These are phyloP conservation scores for Microtus oregoni DNA, from an alignment of 2,113 vertebrate genomes.

Conservation along the genomic window DNA sequence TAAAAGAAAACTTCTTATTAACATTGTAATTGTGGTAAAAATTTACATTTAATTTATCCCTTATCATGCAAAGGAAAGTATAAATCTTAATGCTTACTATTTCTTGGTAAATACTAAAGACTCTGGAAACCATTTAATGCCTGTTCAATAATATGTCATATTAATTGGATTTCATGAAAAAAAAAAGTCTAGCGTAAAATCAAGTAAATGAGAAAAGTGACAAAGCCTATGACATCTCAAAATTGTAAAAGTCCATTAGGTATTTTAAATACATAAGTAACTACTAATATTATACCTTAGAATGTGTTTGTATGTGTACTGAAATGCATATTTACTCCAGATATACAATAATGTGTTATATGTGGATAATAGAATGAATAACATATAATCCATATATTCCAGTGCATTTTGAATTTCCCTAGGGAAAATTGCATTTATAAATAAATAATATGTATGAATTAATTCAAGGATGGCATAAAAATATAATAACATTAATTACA, in stretches of 20 bases:
- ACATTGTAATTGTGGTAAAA: background rate
- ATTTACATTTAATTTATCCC: background rate
- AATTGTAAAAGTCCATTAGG: background rate
- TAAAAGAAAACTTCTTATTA: background rate
- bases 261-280: background rate
- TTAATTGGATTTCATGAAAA: conserved; percentile 7
- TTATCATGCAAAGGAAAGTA: background rate
- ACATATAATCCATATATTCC: background rate
- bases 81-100: conserved; percentile 28
- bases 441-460: background rate
- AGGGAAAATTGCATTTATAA: background rate
- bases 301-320: background rate
- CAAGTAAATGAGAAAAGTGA: background rate
- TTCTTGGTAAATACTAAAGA: background rate
- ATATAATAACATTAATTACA: background rate
- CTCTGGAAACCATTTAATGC: background rate
- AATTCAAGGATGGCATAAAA: background rate
- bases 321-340: background rate
- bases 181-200: background rate
- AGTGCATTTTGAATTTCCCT: background rate
- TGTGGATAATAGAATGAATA: conserved; percentile 7
- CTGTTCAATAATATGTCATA: background rate
- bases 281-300: background rate
- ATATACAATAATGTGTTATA: background rate
- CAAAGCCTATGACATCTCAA: background rate